Evolutionary conservation across 2,113 vertebrate genomes (phyloP), one percentile per base, ranked within the genome.

Genomic region (Sebastes fasciatus): DNA sequence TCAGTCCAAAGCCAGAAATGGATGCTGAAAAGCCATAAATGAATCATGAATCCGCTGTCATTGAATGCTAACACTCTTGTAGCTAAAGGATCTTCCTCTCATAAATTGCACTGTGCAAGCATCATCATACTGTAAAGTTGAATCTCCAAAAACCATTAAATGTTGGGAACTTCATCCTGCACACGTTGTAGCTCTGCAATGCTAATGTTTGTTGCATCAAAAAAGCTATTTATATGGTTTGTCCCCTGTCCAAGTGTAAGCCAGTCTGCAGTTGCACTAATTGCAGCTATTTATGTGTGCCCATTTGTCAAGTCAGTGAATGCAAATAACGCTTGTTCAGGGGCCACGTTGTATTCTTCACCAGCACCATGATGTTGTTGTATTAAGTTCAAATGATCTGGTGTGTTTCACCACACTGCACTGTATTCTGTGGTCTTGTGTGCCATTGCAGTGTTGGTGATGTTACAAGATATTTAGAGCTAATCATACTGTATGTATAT

Each of bases 11-110:
- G 85, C 65, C 48, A 76, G 67, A 58, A 69, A 63, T 40, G 54
- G 84, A 80, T 86, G 67, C 67, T 78, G 45, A 79, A 85, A 90
- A 84, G 85, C 86, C 83, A 86, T 82, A 82, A 77, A 54, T 40
- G 70, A 85, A 19, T 64, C 69, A 85, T 79, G 48, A 79, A 55
- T 68, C 62, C 26, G 54, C 42, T 71, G 52, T 65, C 58, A 82
- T 45, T 51, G 71, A 76, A 82, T 73, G 42, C 63, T 62, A 72
- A 86, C 82, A 80, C 13, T 65, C 19, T 62, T 80, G 63, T 77
- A 84, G 82, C 52, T 73, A 80, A 82, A 77, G 19, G 45, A 80
- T 73, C 87, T 87, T 89, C 76, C 71, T 75, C 17, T 77, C 61
- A 83, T 86, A 43, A 65, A 83, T 66, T 83, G 52, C 85, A 90